Conservation (phyloP, 2,113 vertebrate genomes). For the Alosa alosa region DNA sequence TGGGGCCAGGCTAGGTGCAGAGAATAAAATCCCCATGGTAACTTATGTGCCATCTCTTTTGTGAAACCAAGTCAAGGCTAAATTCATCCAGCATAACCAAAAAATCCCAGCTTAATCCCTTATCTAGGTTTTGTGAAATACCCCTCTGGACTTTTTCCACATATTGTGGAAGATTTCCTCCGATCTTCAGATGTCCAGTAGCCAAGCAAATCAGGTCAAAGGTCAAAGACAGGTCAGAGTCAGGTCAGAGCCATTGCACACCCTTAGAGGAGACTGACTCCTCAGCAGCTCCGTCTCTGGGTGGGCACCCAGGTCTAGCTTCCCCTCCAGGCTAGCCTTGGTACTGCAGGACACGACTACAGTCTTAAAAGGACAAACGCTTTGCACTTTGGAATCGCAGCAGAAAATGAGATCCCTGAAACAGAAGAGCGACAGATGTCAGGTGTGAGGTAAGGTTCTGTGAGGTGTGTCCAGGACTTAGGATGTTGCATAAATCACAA, state of each 20-base stretch:
- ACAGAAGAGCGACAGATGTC: slow-evolving; percentile 30
- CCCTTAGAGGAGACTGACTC: neutral
- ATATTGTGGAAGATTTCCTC: neutral
- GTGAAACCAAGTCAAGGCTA: no score
- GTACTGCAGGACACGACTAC: neutral
- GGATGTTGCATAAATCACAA: neutral
- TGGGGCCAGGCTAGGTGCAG: no score
- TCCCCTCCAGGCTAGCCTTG: neutral
- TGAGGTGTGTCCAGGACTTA: neutral
- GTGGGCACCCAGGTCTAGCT: neutral
- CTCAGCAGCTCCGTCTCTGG: neutral
- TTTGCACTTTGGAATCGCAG: slow-evolving; percentile 43
- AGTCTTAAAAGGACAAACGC: slow-evolving; percentile 5
- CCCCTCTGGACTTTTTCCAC: no score
- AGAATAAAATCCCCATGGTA: no score
- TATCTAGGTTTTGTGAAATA: no score
- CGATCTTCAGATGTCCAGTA: neutral
- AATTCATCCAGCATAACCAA: no score
- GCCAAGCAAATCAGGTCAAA: neutral
- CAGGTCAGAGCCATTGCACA: neutral
- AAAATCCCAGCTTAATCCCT: no score
- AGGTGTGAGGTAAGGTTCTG: neutral
- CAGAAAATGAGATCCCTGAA: slow-evolving; percentile 64
- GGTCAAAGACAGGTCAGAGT: neutral
- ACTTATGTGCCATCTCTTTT: no score